Base-by-base conservation (phyloP, 2,113 vertebrate genomes). In the Atlantisia rogersi region DNA sequence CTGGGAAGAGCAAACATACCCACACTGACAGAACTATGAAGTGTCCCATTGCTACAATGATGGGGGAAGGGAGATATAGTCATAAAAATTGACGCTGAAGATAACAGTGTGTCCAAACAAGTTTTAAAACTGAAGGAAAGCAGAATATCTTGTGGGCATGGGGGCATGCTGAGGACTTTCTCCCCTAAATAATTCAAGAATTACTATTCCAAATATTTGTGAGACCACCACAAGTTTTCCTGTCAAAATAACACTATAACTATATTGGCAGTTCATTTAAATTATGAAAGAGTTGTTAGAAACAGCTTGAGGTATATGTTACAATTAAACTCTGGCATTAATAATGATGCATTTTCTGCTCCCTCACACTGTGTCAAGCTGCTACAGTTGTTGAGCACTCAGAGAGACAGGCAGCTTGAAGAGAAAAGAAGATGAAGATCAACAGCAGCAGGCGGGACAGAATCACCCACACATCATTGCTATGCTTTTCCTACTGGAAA, bases 401-500 rank as follows among this genome's bases (percentile, higher is more conserved):
- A 39, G 53, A 93, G n/a, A 74, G 55, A 90, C 39, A 92, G 50
- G 25, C 71, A 86, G 80, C 63, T 92, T 60, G 86, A 70, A 76
- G 88, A 94, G 65, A 86, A 91, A 55, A 56, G 39, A 71, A 77
- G 82, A 86, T 25, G 74, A 96, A 88, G 65, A 82, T 96, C 58
- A 84, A 70, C 48, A 86, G 92, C 67, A 89, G 53, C 50, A 92
- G 75, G 64, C 22, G 10, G 42, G 83, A 79, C 94, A 73, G 70
- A 75, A 83, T 28, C 87, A 82, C 89, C 56, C 90, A 77, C 11
- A 32, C 68, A 67, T 88, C 79, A 84, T 8, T 56, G 53, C 63
- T 60, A 77, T 37, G 88, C 76, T 93, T 73, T 56, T 76, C 87
- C 65, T 80, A n/a, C 50, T 92, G 76, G 91, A 91, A 95, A 91